Conservation (phyloP, 2,888 invertebrate species). For the Xestoiulus laeticollis region DNA sequence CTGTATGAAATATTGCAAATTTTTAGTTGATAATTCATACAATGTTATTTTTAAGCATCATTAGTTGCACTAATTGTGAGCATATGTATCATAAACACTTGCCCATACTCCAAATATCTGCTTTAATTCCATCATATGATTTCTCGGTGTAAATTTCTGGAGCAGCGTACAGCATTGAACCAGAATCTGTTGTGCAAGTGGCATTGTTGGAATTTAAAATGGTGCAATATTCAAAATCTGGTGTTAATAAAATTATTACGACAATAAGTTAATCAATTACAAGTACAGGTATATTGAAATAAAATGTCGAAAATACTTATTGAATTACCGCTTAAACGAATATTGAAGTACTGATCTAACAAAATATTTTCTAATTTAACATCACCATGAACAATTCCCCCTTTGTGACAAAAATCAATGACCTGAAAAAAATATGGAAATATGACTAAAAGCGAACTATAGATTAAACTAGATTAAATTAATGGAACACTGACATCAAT, state of each 20-base stretch:
- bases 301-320: too few species aligned
- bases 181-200: not conserved
- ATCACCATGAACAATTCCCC: constrained; percentile 42
- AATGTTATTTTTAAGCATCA: not conserved
- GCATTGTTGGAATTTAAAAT: not conserved
- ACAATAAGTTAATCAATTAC: too few species aligned
- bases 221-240: not conserved
- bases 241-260: not conserved
- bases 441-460: not conserved
- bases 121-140: constrained; percentile 4
- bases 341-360: constrained; percentile 41
- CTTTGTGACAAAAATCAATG: constrained; percentile 34
- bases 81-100: not conserved
- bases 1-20: not conserved
- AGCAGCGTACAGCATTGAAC: constrained; percentile 44
- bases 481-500: not conserved
- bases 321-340: constrained; percentile 39
- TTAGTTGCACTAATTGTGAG: not conserved
- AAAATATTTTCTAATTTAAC: constrained; percentile 42
- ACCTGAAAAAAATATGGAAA: not conserved
- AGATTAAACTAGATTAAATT: not conserved
- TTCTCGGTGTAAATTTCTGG: constrained; percentile 32
- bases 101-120: constrained; percentile 47
- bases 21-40: not conserved
- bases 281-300: too few species aligned